Base-by-base conservation (phyloP, 2,797 vertebrate genomes). In the Aselliscus stoliczkanus region DNA sequence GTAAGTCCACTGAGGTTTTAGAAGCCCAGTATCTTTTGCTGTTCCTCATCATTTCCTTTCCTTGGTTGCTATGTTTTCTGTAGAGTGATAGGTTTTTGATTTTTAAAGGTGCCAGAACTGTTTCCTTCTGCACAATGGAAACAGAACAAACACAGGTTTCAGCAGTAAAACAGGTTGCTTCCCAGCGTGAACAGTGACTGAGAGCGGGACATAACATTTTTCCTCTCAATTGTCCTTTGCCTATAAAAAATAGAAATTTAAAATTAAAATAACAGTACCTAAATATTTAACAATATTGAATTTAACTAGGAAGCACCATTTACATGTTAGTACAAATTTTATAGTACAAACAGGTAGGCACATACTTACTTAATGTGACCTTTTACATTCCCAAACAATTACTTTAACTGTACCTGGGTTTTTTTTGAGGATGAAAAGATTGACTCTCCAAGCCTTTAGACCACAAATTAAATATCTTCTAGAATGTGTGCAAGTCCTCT, bases 151-250 rank as follows among this genome's bases (percentile, higher is more conserved):
- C 88, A 96, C 94, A 93, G 88, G 83, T 91, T 97, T 96, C 96
- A 96, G 96, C 85, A 94, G 95, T 95, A 84, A 97, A 97, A 95
- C 97, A 97, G 97, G 97, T 96, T 97, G 97, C 96, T 88, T 97
- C 95, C 87, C 97, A 97, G 97, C 97, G 52, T 96, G 97, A 96
- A 76, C 31, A 96, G 85, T 93, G 82, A 64, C 60, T 89, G 29
- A 94, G n/a, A 77, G 90, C 92, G 54, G 85, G 50, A 25, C 82
- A 56, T 88, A 90, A 97, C 70, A 95, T 92, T 96, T 95, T 96
- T 95, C 86, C n/a, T 47, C 67, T 96, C 94, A 97, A 64, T 90
- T 96, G 82, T 97, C 85, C 96, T 94, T 88, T 96, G 88, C 67
- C 79, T 86, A 82, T 94, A 93, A 97, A 97, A 97, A 96, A 96